Evolutionary conservation across 2,888 invertebrate genomes (phyloP).

Genomic region (Diadegma fenestrale): DNA sequence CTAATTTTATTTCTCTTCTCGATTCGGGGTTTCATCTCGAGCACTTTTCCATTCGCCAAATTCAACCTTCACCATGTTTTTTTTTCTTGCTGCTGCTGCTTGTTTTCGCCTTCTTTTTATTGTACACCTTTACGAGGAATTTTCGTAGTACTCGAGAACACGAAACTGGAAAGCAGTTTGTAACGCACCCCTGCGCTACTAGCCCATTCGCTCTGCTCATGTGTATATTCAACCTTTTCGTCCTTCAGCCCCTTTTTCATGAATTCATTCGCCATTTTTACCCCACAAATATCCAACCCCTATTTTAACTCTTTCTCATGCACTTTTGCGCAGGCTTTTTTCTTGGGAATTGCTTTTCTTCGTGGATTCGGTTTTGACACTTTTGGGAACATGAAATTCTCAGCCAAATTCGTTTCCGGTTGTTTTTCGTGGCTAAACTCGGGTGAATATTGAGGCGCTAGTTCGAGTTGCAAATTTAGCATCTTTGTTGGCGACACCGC

Average conservation of each 20-base stretch:
- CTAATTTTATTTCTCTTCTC: conserved; percentile 18
- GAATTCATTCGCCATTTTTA: conserved; percentile 58
- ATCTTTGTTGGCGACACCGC: neutral
- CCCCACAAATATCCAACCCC: too few relatives aligned
- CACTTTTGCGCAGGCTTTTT: neutral
- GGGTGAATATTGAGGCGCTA: too few relatives aligned
- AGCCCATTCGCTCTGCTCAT: conserved; percentile 11
- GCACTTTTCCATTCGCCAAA: conserved; percentile 32
- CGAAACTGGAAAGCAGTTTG: conserved; percentile 33
- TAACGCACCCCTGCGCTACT: conserved; percentile 40
- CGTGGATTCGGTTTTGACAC: neutral
- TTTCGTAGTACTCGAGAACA: neutral
- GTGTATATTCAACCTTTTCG: neutral
- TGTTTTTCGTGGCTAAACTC: too few relatives aligned
- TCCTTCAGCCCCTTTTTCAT: conserved; percentile 5
- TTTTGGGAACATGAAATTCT: neutral
- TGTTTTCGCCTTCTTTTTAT: neutral
- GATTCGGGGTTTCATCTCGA: conserved; percentile 56
- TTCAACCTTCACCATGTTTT: neutral
- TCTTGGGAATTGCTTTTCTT: neutral
- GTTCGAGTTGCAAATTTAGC: neutral
- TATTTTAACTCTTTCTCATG: neutral
- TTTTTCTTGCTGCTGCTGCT: too few relatives aligned
- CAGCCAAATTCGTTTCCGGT: neutral
- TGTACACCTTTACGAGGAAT: conserved; percentile 5